Base-by-base conservation (phyloP, 1,140 invertebrate species). In the Macrostomum lignano region DNA sequence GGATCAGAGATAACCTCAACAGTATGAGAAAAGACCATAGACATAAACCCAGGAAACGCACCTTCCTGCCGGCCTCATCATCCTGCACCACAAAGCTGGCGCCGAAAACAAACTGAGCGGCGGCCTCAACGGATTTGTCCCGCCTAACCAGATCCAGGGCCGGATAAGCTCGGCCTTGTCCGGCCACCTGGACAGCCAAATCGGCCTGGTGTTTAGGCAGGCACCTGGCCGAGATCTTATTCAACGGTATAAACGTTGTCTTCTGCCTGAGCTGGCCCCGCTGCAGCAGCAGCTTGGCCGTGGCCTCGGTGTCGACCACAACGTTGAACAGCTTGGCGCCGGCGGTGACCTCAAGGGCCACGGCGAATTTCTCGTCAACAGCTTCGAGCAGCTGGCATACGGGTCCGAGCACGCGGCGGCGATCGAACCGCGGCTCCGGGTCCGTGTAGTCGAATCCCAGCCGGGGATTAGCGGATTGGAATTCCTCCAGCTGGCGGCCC, bases 311-410 rank as follows among this genome's bases (percentile, higher is more conserved):
- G 46, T 88, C 76, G 7, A 86, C 77, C 25, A 91, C 70, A 21
- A 86, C 68, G 60, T 84, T 79, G 50, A 72, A 86, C 9, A 91
- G 50, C 73, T 79, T 70, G 37, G 71, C 73, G n/a, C 78, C 77
- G 19, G 74, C 78, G 17, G 70, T 69, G 17, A 71, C 69, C 48
- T 84, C 76, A 19, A 94, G 52, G 10, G 82, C 82, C 37, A 70
- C 70, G 15, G 69, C 69, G 49, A 67, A 65, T 21, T 49, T 57
- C n/a, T 60, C 53, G 52, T 88, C 71, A 34, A 65, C 67, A 0
- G 86, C 60, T 32, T 64, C 63, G 14, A 94, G 67, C 22, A 86
- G 55, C 37, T 70, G 64, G 38, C 70, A 62, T 2, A 81, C 68
- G 11, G 75, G 62, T 17, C 86, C 86, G 44, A 69, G 66, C 0